Evolutionary conservation across 2,888 invertebrate genomes (phyloP).

Genomic region (Eilema griseolum): DNA sequence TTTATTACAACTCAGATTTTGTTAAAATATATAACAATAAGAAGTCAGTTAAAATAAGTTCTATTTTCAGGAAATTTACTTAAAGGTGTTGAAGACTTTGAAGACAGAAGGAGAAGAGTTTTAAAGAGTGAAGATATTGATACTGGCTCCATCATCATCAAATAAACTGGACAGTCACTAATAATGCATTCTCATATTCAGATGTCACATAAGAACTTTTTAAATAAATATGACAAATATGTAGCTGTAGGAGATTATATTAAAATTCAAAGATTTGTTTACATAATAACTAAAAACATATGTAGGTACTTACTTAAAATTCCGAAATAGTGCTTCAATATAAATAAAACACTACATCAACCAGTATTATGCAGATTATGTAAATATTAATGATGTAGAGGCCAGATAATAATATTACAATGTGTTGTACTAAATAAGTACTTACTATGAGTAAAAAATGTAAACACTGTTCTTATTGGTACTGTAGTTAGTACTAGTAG

Average conservation of each 20-base stretch:
- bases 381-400: slow-evolving; percentile 1
- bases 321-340: neutral
- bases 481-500: slow-evolving; percentile 13
- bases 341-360: neutral
- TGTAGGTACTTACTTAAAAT: neutral
- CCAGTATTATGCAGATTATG: slow-evolving; percentile 6
- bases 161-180: neutral
- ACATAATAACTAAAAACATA: neutral
- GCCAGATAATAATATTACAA: neutral
- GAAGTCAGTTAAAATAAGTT: neutral
- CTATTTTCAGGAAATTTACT: neutral
- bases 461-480: slow-evolving; percentile 33
- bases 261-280: neutral
- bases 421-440: neutral
- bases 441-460: slow-evolving; percentile 21
- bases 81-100: neutral
- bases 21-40: too few species aligned
- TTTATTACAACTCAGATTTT: neutral
- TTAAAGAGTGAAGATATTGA: too few species aligned
- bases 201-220: neutral
- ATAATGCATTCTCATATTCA: neutral
- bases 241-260: neutral
- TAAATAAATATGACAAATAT: neutral
- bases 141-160: neutral
- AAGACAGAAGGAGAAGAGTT: too few species aligned